Evolutionary conservation across 2,113 vertebrate species (phyloP).

Genomic region (Collichthys lucidus): DNA sequence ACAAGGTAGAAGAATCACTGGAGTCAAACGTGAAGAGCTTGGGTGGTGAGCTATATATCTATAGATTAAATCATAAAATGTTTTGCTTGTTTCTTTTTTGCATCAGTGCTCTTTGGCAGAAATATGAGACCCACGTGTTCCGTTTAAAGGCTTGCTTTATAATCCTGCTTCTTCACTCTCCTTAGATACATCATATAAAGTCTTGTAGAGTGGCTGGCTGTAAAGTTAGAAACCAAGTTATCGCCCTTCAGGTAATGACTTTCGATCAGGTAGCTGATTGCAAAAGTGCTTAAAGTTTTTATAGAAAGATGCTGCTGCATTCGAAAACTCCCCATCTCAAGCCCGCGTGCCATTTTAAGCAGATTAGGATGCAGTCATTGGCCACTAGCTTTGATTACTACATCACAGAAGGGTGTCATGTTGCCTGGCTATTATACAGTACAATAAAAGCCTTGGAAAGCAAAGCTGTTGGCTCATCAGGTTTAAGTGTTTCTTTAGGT

Average conservation of each 20-base stretch:
- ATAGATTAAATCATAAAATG: not conserved
- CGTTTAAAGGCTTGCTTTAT: not conserved
- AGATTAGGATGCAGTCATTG: constrained; percentile 7
- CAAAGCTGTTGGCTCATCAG: constrained; percentile 46
- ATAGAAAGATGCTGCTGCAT: not conserved
- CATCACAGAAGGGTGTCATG: constrained; percentile 25
- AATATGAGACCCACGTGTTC: not conserved
- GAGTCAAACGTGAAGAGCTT: constrained; percentile 6
- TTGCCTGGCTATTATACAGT: not conserved
- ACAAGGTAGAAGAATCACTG: not conserved
- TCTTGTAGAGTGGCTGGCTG: not conserved
- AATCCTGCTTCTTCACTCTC: not conserved
- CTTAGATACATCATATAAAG: constrained; percentile 8
- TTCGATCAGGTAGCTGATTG: constrained; percentile 17
- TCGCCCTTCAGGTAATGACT: not conserved
- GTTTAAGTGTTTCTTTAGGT: constrained; percentile 35
- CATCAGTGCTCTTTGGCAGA: not conserved
- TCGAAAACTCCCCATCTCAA: not conserved
- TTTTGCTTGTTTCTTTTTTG: not conserved
- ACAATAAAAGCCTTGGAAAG: constrained; percentile 39
- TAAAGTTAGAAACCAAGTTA: constrained; percentile 28
- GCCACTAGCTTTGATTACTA: constrained; percentile 56
- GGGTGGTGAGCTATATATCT: constrained; percentile 3
- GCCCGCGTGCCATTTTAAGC: constrained; percentile 15
- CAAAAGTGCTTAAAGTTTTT: not conserved